Base-by-base conservation (phyloP, 2,797 vertebrate genomes). In the Enteromius radiatus region DNA sequence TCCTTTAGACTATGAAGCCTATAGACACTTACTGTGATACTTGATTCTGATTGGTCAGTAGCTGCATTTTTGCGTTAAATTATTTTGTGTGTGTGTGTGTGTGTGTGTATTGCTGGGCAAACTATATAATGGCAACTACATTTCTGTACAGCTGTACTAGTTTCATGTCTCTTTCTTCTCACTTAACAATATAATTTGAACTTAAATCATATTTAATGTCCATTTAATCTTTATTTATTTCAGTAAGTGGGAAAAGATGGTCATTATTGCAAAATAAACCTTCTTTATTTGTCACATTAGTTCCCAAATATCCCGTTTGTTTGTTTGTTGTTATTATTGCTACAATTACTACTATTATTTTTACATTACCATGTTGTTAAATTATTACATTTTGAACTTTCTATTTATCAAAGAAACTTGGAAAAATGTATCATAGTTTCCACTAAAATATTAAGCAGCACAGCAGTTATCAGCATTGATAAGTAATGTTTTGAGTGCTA, bases 1-100 rank as follows among this genome's bases (percentile, higher is more conserved):
- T 63, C 38, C 21, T 45, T 31, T 21, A 28, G 38, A 28, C 38
- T 21, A n/a, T 0, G 5, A 15, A 43, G 56, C 38, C 28, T 61
- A 3, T 19, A 21, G 9, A 2, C 7, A 6, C 14, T 59, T 38
- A 14, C 33, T 54, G 31, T 21, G 52, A 23, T 75, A 23, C 71
- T 56, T 23, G 11, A 38, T 54, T 75, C 31, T 75, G 49, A 75
- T 75, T 75, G 71, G 49, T 56, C 71, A 17, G 21, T 54, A 21
- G 11, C 47, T 74, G 11, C 43, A 21, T 49, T 49, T 56, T 31
- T 21, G 26, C 10, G 5, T 26, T 61, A 5, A 14, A 12, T 28
- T 19, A 4, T 31, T 63, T 67, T 38, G 33, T 36, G 15, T 38
- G n/a, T n/a, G 33, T 36, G 6, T 38, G 6, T 33, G 36, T 36